Base-by-base conservation (phyloP, 35 echinoderm and acorn worm genomes). In the Eucidaris tribuloides region DNA sequence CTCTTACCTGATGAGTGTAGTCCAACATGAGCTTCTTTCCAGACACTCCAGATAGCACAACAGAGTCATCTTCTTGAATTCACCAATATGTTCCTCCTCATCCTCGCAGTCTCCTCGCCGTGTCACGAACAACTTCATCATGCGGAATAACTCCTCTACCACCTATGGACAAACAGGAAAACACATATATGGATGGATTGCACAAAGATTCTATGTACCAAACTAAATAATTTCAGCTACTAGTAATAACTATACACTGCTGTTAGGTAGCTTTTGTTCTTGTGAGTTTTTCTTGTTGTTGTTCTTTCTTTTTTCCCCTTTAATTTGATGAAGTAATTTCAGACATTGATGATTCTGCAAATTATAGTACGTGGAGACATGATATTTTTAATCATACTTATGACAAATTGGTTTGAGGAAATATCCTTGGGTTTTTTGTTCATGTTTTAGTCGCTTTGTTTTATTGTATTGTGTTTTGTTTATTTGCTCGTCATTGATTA, bases 1-100 rank as follows among this genome's bases (percentile, higher is more conserved):
- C 2, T 66, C 71, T 36, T 31, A 91, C 88, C 88, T 93, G 79
- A 93, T 93, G 66, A 93, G 80, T 18, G 91, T 93, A 17, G 91
- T 93, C 91, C 91, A 93, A 42, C 91, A 93, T 31, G 91, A 93
- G 71, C 80, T 93, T 79, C 85, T 93, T 63, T 93, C 91, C 25
- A 93, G 79, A 77, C 91, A 93, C 40, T 93, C 85, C 45, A 93
- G 66, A 58, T 93, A 93, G 36, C 84, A 88, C 20, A 59, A 56
- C 23, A 93, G 57, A 33, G 91, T 93, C 44, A 83, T 77, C 55
- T 68, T 82, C 79, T 93, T 93, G 76, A 93, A 93, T 15, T 93
- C 85, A n/a, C 76, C 41, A 20, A 93, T 93, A 22, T 93, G 78
- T 20, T 76, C 62, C 56, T 93, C 91, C 42, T 93, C 83, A 2